phyloP scores from a whole-genome alignment of 2,113 vertebrate genomes.

The Tragelaphus imberbis region DNA sequence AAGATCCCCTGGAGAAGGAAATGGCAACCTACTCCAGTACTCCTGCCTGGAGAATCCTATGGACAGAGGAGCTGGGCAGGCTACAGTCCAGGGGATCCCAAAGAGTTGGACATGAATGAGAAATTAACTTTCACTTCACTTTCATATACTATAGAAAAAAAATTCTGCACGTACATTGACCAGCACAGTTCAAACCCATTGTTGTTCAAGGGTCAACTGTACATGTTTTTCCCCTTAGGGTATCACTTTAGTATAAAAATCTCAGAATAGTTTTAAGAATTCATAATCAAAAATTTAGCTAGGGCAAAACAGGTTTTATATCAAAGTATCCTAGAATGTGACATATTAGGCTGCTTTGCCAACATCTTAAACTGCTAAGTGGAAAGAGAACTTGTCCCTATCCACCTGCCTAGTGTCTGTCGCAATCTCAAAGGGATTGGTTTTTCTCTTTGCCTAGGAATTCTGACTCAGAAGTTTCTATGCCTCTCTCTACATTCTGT shows the following conservation, averaged over 20 bases:
- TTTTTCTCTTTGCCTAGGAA: neutral
- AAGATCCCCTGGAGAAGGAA: neutral
- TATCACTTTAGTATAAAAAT: neutral
- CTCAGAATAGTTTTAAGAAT: neutral
- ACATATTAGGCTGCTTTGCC: neutral
- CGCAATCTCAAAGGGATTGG: neutral
- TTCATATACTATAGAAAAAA: neutral
- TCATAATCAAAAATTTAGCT: neutral
- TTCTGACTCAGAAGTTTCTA: neutral
- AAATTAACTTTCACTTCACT: neutral
- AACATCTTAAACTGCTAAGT: neutral
- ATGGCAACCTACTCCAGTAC: neutral
- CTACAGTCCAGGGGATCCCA: neutral
- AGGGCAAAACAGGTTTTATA: neutral
- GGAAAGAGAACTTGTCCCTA: neutral
- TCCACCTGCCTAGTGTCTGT: neutral
- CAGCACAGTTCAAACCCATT: neutral
- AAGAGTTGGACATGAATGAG: neutral
- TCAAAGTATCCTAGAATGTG: neutral
- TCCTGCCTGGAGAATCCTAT: neutral
- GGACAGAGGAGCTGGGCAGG: neutral
- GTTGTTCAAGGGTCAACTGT: neutral
- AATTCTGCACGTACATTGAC: neutral
- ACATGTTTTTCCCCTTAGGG: neutral
- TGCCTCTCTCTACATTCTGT: neutral